Base-by-base conservation (phyloP, 2,113 vertebrate species). In the Pseudonaja textilis region DNA sequence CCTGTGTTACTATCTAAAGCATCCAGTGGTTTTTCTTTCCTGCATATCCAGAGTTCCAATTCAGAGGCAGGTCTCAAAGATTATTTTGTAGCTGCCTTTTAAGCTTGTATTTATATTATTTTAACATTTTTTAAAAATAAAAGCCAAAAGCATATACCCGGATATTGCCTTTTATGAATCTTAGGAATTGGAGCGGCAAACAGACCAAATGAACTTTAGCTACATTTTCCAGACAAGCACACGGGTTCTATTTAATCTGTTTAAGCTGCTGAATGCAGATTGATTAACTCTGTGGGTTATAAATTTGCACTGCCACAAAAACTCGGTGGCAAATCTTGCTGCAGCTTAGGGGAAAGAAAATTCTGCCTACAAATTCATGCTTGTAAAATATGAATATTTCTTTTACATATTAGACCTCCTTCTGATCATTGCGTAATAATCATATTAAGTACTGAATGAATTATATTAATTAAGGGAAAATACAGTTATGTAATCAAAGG, bases 171-270 rank as follows among this genome's bases (percentile, higher is more conserved):
- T 98, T 98, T 98, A 98, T 97, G 97, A 97, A 98, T 96, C 98
- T 96, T 97, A 90, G 92, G 97, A 97, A 97, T 98, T 96, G 96
- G 95, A 97, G 97, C 98, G 97, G 98, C 97, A 98, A 94, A 96
- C 97, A 97, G 97, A 97, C 95, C 97, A 95, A 96, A 97, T 98
- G 97, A 98, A 98, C 98, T 97, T 97, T 97, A 97, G 97, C 97
- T 98, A 98, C 97, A 97, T 97, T 98, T 97, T 97, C 97, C 97
- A 98, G 97, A 97, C 97, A 97, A 97, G 97, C 96, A 98, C 98
- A 98, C 98, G 97, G 98, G 97, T 96, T 98, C 97, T 98, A 97
- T 98, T 98, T 98, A 98, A 98, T 97, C 97, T 97, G 97, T 95
- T 97, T 97, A 98, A 97, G 98, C 98, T 95, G 96, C 95, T 97